Conservation (phyloP, 2,797 vertebrate species). For the Sylvia borin region DNA sequence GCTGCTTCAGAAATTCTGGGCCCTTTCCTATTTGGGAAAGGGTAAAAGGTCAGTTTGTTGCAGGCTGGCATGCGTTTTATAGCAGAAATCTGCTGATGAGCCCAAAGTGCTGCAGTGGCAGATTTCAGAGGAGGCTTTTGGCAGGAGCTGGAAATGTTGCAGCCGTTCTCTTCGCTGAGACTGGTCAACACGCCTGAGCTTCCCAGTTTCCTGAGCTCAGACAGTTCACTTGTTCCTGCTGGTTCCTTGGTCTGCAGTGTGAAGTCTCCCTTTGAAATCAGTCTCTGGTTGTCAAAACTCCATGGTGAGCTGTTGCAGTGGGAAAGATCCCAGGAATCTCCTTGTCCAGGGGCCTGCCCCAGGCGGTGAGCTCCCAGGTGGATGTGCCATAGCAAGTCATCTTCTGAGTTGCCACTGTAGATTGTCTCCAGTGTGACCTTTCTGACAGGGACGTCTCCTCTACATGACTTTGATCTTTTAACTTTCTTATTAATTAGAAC, state of each 20-base stretch:
- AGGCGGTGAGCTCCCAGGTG: constrained; percentile 79
- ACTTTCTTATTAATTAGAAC: constrained; percentile 74
- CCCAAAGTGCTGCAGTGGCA: constrained; percentile 6
- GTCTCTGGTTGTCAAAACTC: constrained; percentile 3
- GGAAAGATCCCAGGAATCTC: neutral
- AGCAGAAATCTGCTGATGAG: neutral
- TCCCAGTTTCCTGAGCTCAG: neutral
- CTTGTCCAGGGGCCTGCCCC: neutral
- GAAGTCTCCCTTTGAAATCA: neutral
- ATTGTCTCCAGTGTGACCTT: constrained; percentile 55
- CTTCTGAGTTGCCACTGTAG: neutral
- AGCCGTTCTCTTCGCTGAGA: neutral
- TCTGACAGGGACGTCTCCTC: constrained; percentile 41
- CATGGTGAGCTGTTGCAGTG: neutral
- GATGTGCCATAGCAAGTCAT: constrained; percentile 73
- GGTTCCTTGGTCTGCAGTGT: neutral
- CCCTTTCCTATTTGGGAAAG: constrained; percentile 84
- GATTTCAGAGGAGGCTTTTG: constrained; percentile 16
- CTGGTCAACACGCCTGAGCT: neutral
- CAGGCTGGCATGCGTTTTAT: constrained; percentile 1
- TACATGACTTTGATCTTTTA: constrained; percentile 49
- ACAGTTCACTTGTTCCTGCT: neutral
- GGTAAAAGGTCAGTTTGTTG: constrained; percentile 75
- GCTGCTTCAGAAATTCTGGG: constrained; percentile 67
- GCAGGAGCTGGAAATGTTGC: neutral